Evolutionary conservation across 1,140 invertebrate species (phyloP).

Genomic region (Drosophila auraria): DNA sequence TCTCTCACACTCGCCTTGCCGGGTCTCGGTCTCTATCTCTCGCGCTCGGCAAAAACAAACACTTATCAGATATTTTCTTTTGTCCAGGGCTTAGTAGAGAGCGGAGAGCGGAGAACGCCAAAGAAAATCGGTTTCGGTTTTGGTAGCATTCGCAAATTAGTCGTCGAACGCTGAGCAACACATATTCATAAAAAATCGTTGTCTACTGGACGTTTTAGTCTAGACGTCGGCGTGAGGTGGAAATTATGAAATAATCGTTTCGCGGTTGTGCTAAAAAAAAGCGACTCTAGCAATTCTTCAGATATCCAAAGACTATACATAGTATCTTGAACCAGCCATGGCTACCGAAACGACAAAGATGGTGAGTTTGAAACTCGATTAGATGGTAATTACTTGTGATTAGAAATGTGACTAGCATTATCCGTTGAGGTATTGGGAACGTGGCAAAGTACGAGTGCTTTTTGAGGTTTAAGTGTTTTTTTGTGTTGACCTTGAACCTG

Average conservation of each 20-base stretch:
- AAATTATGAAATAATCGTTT: slow-evolving; percentile 74
- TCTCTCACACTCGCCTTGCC: slow-evolving; percentile 19
- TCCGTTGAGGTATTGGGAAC: slow-evolving; percentile 20
- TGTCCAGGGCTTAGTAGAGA: slow-evolving; percentile 65
- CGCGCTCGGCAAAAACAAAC: slow-evolving; percentile 61
- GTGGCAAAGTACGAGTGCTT: slow-evolving; percentile 19
- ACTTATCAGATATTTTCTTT: slow-evolving; percentile 77
- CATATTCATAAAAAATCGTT: slow-evolving; percentile 51
- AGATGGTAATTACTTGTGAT: slow-evolving; percentile 35
- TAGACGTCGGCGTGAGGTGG: slow-evolving; percentile 29
- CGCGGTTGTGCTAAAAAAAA: slow-evolving; percentile 14
- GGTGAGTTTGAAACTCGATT: slow-evolving; percentile 48
- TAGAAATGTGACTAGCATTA: slow-evolving; percentile 43
- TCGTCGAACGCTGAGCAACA: slow-evolving; percentile 61
- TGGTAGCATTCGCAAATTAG: slow-evolving; percentile 66
- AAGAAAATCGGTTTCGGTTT: slow-evolving; percentile 54
- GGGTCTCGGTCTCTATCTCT: slow-evolving; percentile 38
- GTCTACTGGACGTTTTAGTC: slow-evolving; percentile 22
- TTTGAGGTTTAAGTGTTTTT: slow-evolving; percentile 4
- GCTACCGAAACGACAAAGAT: slow-evolving; percentile 73
- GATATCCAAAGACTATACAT: slow-evolving; percentile 8
- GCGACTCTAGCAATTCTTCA: slow-evolving; percentile 18
- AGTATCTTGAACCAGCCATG: slow-evolving; percentile 41
- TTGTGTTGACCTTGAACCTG: slow-evolving; percentile 42
- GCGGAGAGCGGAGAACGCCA: slow-evolving; percentile 47